A percentile compares a stretch with the other conserved stretches of the same genome.
Conservation (phyloP, 2,888 invertebrate genomes). For the Chelonus formosanus region DNA sequence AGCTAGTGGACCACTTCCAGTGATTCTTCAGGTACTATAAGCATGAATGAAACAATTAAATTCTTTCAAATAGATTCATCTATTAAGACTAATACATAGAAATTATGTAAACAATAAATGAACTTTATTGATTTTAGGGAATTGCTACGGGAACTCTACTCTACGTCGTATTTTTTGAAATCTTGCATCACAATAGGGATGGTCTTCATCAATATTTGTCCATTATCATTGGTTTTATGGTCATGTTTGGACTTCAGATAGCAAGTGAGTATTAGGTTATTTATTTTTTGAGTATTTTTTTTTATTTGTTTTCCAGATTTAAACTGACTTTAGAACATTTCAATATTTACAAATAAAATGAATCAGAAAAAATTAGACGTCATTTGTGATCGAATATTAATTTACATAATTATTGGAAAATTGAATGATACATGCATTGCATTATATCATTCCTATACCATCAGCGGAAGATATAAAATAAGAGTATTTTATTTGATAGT, state of each 20-base stretch:
- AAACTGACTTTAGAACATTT: no score
- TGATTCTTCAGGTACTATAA: slow-evolving; percentile 54
- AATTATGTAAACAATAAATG: neutral
- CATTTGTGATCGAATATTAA: no score
- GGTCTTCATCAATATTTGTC: slow-evolving; percentile 75
- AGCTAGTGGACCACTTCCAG: slow-evolving; percentile 69
- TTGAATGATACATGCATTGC: no score
- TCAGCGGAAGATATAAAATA: no score
- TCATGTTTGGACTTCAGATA: slow-evolving; percentile 78
- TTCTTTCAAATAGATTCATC: neutral
- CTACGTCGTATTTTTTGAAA: slow-evolving; percentile 97
- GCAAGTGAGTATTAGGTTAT: slow-evolving; percentile 66
- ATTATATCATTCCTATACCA: no score
- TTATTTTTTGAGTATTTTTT: neutral
- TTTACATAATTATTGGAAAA: no score
- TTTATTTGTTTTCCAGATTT: no score
- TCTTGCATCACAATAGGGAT: slow-evolving; percentile 72
- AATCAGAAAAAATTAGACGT: no score
- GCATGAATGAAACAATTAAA: neutral
- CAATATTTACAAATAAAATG: no score
- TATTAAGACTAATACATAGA: neutral
- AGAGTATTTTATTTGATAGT: no score
- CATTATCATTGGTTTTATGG: slow-evolving; percentile 74
- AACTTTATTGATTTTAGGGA: slow-evolving; percentile 68
- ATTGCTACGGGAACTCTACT: slow-evolving; percentile 91